Conservation (phyloP, 2,113 vertebrate species). For the Opisthocomus hoazin region DNA sequence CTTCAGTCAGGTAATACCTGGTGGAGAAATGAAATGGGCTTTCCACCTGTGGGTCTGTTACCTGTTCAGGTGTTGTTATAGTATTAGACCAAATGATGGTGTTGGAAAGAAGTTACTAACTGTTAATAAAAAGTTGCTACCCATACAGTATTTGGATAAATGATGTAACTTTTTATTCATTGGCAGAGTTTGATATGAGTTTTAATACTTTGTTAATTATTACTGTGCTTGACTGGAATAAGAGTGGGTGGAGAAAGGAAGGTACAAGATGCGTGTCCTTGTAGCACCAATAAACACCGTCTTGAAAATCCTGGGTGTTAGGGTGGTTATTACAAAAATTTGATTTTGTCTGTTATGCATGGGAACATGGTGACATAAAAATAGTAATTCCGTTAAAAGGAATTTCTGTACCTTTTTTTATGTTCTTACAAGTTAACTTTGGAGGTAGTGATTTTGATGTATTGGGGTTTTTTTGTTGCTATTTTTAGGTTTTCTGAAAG, state of each 20-base stretch:
- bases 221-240: neutral
- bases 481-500: neutral
- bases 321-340: neutral
- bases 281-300: neutral
- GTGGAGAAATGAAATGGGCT: neutral
- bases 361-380: neutral
- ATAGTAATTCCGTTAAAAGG: neutral
- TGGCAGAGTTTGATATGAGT: neutral
- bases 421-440: neutral
- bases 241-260: conserved; percentile 28
- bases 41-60: neutral
- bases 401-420: neutral
- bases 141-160: neutral
- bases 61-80: neutral
- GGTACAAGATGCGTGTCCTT: neutral
- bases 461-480: neutral
- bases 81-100: neutral
- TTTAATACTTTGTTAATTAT: neutral
- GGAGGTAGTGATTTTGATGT: neutral
- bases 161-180: neutral
- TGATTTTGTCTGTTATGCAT: neutral
- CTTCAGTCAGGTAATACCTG: neutral
- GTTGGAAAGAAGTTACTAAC: neutral
- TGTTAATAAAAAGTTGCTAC: neutral
- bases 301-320: neutral